These are phyloP conservation scores for Crenuchus spilurus DNA, from an alignment of 2,797 vertebrate genomes.

Conservation along the genomic window DNA sequence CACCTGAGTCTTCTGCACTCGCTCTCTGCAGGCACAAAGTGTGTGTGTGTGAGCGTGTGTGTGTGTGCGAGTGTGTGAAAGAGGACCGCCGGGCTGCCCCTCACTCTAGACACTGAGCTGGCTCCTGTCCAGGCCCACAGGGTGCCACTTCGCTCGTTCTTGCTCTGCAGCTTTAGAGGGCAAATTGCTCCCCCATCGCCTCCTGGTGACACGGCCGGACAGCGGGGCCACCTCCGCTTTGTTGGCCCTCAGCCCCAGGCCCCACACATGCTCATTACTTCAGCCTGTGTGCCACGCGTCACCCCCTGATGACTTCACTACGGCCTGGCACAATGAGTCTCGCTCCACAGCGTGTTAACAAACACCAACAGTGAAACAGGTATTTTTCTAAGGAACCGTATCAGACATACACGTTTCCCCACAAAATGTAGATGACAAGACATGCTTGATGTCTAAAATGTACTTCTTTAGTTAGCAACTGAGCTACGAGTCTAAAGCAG, in stretches of 20 bases:
- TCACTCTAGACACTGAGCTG: constrained; percentile 52
- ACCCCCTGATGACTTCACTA: neutral
- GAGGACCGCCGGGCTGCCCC: constrained; percentile 44
- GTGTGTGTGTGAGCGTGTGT: constrained; percentile 25
- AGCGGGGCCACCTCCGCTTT: constrained; percentile 9
- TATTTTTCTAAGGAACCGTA: too few species aligned
- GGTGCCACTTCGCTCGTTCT: constrained; percentile 53
- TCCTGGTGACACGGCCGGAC: constrained; percentile 33
- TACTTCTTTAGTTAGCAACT: too few species aligned
- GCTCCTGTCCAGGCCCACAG: constrained; percentile 51
- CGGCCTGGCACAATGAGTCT: neutral
- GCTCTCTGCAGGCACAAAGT: constrained; percentile 29
- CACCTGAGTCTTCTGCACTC: constrained; percentile 45
- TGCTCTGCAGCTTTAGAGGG: constrained; percentile 45
- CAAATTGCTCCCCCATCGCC: constrained; percentile 45
- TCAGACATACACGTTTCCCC: too few species aligned
- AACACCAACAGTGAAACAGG: neutral
- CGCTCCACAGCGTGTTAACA: neutral
- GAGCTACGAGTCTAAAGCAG: too few species aligned
- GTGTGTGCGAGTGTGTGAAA: constrained; percentile 22
- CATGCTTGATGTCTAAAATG: too few species aligned
- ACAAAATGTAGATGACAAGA: too few species aligned
- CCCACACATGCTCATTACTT: constrained; percentile 25
- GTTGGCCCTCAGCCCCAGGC: constrained; percentile 1
- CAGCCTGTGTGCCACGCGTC: neutral